Percentiles rank a stretch among this genome's conserved stretches.
Evolutionary conservation across 37 sponge, comb jelly and placozoan species (phyloP).

Genomic region (Petrosia ficiformis): DNA sequence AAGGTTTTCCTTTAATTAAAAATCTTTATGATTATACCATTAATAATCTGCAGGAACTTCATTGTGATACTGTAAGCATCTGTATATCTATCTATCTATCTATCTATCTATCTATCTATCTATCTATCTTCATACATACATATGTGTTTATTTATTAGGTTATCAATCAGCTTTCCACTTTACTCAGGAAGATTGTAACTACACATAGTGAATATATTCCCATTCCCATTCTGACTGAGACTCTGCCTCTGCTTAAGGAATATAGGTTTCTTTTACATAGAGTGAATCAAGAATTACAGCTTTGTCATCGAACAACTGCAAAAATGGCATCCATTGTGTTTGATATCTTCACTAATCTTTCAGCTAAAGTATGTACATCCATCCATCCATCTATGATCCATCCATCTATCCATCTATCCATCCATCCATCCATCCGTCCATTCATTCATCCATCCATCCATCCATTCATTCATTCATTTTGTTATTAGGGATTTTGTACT

Average conservation of each 20-base stretch:
- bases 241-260: not conserved
- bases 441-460: no score
- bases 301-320: constrained; percentile 30
- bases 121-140: no score
- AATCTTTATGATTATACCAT: not conserved
- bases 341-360: constrained; percentile 8
- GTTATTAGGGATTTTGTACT: constrained; percentile 75
- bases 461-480: no score
- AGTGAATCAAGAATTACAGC: not conserved
- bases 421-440: no score
- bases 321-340: constrained; percentile 31
- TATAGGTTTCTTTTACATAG: constrained; percentile 5
- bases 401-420: no score
- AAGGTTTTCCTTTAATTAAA: not conserved
- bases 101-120: no score
- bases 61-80: not conserved
- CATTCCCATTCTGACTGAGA: not conserved
- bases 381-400: no score
- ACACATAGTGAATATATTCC: not conserved
- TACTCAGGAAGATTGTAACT: not conserved
- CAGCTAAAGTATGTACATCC: constrained; percentile 23
- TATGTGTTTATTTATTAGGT: constrained; percentile 5
- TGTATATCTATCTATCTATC: no score
- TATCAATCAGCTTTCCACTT: not conserved
- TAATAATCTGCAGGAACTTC: constrained; percentile 1